A percentile compares a stretch with the other conserved stretches of the same genome.
phyloP scores from a whole-genome alignment of 2,113 vertebrate genomes.

The Phycodurus eques region DNA sequence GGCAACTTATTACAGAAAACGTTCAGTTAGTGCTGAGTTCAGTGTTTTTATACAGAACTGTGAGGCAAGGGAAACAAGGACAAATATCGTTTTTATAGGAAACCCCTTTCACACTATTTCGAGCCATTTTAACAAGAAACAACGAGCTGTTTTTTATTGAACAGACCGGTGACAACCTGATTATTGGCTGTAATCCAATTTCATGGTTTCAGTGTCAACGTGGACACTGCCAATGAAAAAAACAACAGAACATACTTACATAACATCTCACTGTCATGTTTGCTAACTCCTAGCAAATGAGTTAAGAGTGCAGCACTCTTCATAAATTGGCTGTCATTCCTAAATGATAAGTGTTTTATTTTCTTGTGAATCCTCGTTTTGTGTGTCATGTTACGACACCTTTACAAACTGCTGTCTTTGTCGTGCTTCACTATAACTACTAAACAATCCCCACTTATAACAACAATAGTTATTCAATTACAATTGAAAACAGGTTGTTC shows the following conservation, averaged over 20 bases:
- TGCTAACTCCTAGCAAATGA: not conserved
- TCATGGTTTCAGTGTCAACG: slow-evolving; percentile 4
- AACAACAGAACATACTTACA: not conserved
- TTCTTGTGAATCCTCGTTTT: not conserved
- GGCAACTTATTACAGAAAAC: no score
- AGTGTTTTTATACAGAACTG: no score
- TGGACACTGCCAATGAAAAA: not conserved
- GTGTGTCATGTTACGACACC: not conserved
- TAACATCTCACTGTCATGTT: slow-evolving; percentile 6
- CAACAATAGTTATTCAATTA: not conserved
- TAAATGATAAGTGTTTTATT: not conserved
- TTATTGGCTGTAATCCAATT: slow-evolving; percentile 11
- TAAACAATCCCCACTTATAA: not conserved
- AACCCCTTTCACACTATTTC: no score
- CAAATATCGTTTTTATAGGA: no score
- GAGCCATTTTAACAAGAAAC: not conserved
- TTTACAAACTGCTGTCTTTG: not conserved
- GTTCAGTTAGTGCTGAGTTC: no score
- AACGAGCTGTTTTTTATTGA: not conserved
- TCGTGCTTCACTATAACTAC: not conserved
- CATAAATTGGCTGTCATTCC: not conserved
- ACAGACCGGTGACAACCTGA: slow-evolving; percentile 7
- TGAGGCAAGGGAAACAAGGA: no score
- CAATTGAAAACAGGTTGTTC: not conserved
- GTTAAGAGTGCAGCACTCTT: not conserved